Evolutionary conservation across 2,113 vertebrate genomes (phyloP).

Genomic region (Hippopotamus amphibius): DNA sequence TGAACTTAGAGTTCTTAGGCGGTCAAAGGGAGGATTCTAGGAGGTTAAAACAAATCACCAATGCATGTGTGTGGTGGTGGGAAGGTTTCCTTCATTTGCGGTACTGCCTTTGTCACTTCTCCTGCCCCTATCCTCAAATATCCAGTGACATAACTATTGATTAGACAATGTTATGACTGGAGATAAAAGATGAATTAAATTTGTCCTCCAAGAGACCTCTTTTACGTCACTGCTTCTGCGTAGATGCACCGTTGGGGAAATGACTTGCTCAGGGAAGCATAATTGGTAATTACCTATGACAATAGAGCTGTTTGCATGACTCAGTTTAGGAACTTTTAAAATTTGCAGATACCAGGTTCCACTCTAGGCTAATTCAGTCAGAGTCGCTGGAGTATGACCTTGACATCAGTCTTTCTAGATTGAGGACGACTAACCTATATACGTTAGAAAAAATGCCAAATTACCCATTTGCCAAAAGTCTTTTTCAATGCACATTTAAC

Average conservation of each 20-base stretch:
- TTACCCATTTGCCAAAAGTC: background rate
- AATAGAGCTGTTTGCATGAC: background rate
- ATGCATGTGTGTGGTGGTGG: background rate
- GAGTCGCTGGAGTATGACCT: background rate
- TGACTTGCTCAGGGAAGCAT: background rate
- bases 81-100: background rate
- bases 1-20: background rate
- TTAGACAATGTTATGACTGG: background rate
- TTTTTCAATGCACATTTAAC: slow-evolving; percentile 2
- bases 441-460: background rate
- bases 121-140: background rate
- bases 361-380: background rate
- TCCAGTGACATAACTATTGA: background rate
- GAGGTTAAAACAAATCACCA: background rate
- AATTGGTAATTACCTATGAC: background rate
- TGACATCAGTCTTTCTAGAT: background rate
- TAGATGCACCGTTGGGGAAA: background rate
- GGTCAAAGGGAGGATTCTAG: background rate
- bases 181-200: background rate
- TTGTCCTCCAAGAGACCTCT: background rate
- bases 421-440: background rate
- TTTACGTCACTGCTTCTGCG: background rate
- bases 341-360: background rate
- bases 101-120: background rate
- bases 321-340: background rate